A percentile compares a stretch with the other conserved stretches of the same genome.
Conservation (phyloP, 2,888 invertebrate genomes). For the Apoderus coryli region DNA sequence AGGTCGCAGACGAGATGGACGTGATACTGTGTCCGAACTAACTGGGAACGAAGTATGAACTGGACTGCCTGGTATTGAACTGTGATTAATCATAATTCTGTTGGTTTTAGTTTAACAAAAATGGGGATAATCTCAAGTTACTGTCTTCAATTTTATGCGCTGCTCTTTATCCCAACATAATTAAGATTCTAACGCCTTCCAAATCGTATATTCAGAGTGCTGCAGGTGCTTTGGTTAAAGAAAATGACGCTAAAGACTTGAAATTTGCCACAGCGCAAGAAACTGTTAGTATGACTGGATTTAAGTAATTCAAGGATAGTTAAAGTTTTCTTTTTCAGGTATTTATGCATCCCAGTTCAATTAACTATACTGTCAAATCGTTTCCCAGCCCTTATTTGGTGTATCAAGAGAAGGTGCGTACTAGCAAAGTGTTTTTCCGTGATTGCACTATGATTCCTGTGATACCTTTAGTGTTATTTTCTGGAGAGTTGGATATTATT, state of each 20-base stretch:
- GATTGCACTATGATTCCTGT: conserved; percentile 72
- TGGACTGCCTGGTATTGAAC: background rate
- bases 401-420: conserved; percentile 73
- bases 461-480: conserved; percentile 55
- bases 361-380: conserved; percentile 48
- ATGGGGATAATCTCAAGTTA: conserved; percentile 60
- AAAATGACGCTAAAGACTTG: conserved; percentile 54
- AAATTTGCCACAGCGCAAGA: conserved; percentile 61
- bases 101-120: conserved; percentile 49
- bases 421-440: conserved; percentile 61
- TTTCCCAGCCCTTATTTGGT: conserved; percentile 65
- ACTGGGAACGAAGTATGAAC: conserved; percentile 22
- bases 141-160: conserved; percentile 76
- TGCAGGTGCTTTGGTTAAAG: conserved; percentile 58
- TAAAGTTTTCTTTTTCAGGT: conserved; percentile 25
- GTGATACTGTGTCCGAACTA: conserved; percentile 43
- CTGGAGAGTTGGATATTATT: conserved; percentile 59
- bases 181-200: conserved; percentile 67
- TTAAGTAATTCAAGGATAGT: conserved; percentile 1
- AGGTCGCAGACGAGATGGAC: conserved; percentile 37
- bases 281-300: conserved; percentile 10
- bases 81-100: conserved; percentile 9
- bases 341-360: conserved; percentile 59
- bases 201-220: conserved; percentile 60
- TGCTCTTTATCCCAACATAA: conserved; percentile 85